Evolutionary conservation across 2,797 vertebrate species (phyloP).

Genomic region (Melanotaenia boesemani): DNA sequence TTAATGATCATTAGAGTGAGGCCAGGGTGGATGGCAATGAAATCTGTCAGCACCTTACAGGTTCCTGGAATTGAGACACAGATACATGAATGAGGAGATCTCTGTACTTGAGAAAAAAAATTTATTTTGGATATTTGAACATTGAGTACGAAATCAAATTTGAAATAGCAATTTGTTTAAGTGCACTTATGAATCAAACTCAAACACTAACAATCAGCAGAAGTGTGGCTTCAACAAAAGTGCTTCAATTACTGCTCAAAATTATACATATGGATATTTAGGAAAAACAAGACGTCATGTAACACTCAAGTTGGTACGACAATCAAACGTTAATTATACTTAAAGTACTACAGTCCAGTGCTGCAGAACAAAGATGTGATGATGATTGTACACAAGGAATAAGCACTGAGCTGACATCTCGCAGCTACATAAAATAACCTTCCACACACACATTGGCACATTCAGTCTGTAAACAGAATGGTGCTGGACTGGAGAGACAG

Average conservation of each 20-base stretch:
- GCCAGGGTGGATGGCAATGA: conserved; percentile 6
- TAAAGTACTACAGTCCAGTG: neutral
- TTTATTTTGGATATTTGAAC: conserved; percentile 14
- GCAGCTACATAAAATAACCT: conserved; percentile 34
- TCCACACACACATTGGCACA: conserved; percentile 18
- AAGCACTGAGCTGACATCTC: conserved; percentile 5
- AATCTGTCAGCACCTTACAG: conserved; percentile 46
- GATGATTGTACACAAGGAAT: conserved; percentile 18
- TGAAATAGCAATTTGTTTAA: conserved; percentile 29
- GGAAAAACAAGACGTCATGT: conserved; percentile 25
- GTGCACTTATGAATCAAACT: conserved; percentile 37
- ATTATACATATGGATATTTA: conserved; percentile 36
- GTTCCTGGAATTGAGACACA: conserved; percentile 36
- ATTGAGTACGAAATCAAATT: conserved; percentile 22
- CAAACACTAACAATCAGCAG: conserved; percentile 42
- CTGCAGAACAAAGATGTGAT: conserved; percentile 33
- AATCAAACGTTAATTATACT: conserved; percentile 50
- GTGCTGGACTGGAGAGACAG: conserved; percentile 9
- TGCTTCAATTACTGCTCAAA: conserved; percentile 37
- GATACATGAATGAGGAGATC: conserved; percentile 23
- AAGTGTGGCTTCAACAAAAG: conserved; percentile 32
- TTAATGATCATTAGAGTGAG: conserved; percentile 74
- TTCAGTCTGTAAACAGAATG: conserved; percentile 40
- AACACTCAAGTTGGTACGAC: conserved; percentile 28
- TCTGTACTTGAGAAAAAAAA: conserved; percentile 19